Evolutionary conservation across 2,797 vertebrate genomes (phyloP), one percentile per base, ranked within the genome.

Genomic region (Manis javanica): DNA sequence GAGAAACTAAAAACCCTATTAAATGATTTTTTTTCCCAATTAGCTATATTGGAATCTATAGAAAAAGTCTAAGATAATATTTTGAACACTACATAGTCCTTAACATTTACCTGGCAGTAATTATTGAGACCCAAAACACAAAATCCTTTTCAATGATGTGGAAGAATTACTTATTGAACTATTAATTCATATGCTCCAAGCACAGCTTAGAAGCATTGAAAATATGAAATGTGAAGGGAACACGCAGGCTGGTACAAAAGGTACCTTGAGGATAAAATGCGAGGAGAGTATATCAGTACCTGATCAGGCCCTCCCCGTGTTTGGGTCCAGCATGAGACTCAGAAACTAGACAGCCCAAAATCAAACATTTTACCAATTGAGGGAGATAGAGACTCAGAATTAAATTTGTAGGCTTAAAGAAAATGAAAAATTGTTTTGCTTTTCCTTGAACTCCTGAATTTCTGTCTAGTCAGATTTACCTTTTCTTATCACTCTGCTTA

Each of bases 121-220:
- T 82, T 72, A 42, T 64, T 77, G 71, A 75, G 19, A 85, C 1
- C 29, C 15, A 61, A 93, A 66, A 26, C 8, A 9, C 90, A 63
- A 51, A 90, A 64, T 14, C 1, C 19, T 79, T 72, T 91, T 68
- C 16, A 81, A 26, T 5, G 74, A 61, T 53, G 10, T 53, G 29
- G 31, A 87, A 93, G 14, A 82, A 92, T 78, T 94, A 57, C 69
- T 90, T 84, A 57, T 51, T 90, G 26, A 31, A 59, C 15, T 37
- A 66, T 90, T 83, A 61, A 64, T 61, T 51, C 79, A 57, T 61
- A 57, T 57, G 66, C 42, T 57, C 11, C 34, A 68, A n/a, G 26
- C 3, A 85, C 0, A 91, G 29, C 57, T 51, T 14, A 90, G 42
- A 94, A 68, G 16, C 59, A 79, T 1, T 84, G 64, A 51, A 57